Evolutionary conservation across 2,113 vertebrate species (phyloP), one percentile per base, ranked within the genome.

Genomic region (Chascanopsetta lugubris): DNA sequence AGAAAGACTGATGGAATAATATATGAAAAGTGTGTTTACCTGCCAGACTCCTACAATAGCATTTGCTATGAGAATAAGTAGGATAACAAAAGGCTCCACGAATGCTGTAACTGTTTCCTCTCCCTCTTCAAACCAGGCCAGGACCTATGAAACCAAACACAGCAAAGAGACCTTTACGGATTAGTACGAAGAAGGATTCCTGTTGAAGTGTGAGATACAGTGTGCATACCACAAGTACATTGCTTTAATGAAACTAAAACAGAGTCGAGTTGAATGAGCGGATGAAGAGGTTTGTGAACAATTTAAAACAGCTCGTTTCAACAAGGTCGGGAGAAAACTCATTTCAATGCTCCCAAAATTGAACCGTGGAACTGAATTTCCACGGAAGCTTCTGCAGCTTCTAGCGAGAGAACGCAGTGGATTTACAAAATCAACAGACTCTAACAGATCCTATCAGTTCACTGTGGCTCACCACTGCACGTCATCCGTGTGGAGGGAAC

Each of bases 61-160:
- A 85, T 98, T 98, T 84, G 96, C 97, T 89, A 99, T 95, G 82
- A 99, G 95, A 90, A 98, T 98, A 71, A 99, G 95, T 36, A 99
- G 92, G 85, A 99, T 99, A 84, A 99, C 97, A 91, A 99, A 98
- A 87, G 97, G 97, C 73, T 99, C 97, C 93, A 99, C 97, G 83
- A 98, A 99, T 27, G 97, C 97, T 80, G 97, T 99, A 53, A 99
- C 87, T 25, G 97, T 99, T 91, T 97, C 95, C 92, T 99, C 97
- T 74, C 96, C 97, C 90, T 98, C 96, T 92, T 99, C 96, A 91
- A 98, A 98, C 97, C 96, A 98, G 80, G 97, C 97, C 93, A 98
- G 92, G 56, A 95, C 95, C 97, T 98, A 82, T 2, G 62, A 64
- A 21, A 62, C 0, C 89, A 88, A 71, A 90, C 13, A 90, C 15